Evolutionary conservation across 2,888 invertebrate genomes (phyloP).

Genomic region (Hirtodrosophila duncani): DNA sequence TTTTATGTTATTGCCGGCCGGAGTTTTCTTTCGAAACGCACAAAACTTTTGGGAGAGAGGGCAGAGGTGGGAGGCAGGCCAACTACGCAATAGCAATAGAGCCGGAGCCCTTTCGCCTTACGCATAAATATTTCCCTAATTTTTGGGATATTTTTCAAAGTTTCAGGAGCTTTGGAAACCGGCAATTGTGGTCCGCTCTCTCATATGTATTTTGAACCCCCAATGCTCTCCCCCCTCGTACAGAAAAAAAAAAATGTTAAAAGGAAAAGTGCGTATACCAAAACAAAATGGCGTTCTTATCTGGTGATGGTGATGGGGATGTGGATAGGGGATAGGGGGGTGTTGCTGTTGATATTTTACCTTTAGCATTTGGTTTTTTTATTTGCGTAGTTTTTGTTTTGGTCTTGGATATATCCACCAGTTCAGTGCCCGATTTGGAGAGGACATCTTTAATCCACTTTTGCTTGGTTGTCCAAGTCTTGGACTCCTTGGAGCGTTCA

Average conservation of each 20-base stretch:
- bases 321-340: no score
- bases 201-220: constrained; percentile 8
- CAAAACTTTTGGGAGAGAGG: constrained; percentile 20
- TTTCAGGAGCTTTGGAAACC: constrained; percentile 43
- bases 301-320: not conserved
- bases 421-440: constrained; percentile 78
- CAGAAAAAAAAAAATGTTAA: no score
- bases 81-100: not conserved
- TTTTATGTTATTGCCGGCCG: constrained; percentile 56
- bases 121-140: constrained; percentile 48
- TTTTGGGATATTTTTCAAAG: constrained; percentile 21
- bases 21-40: constrained; percentile 35
- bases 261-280: constrained; percentile 51
- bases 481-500: constrained; percentile 68
- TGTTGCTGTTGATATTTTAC: no score
- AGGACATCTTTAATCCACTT: constrained; percentile 80
- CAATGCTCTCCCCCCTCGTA: not conserved
- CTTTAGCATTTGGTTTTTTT: constrained; percentile 56
- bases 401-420: constrained; percentile 74
- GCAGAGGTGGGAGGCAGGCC: not conserved
- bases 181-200: constrained; percentile 33
- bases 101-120: constrained; percentile 12
- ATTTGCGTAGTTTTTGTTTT: constrained; percentile 55
- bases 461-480: constrained; percentile 76
- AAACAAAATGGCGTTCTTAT: constrained; percentile 66